These are phyloP conservation scores for Patella vulgata DNA, from an alignment of 1,140 invertebrate genomes.

Conservation along the genomic window DNA sequence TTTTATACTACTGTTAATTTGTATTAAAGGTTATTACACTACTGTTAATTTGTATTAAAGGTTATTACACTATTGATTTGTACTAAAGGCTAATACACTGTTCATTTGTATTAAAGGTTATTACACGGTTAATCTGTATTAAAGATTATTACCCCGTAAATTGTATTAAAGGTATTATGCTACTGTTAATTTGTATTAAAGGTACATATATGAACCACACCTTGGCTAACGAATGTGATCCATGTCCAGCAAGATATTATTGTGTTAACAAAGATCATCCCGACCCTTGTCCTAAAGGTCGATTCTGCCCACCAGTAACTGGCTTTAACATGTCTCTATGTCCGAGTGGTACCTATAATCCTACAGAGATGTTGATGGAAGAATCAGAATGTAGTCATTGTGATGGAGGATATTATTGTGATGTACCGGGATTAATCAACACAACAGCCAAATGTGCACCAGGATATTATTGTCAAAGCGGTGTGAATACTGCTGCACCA, in stretches of 20 bases:
- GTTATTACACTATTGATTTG: no score
- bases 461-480: slow-evolving; percentile 58
- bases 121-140: no score
- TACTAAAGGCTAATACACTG: no score
- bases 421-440: slow-evolving; percentile 39
- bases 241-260: slow-evolving; percentile 58
- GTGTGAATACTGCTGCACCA: slow-evolving; percentile 55
- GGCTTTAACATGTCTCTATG: slow-evolving; percentile 55
- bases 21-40: no score
- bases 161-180: no score
- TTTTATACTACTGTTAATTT: no score
- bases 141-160: no score
- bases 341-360: slow-evolving; percentile 53
- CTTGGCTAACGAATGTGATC: slow-evolving; percentile 50
- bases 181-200: slow-evolving; percentile 11
- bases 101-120: no score
- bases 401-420: slow-evolving; percentile 59
- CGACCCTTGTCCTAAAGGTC: slow-evolving; percentile 55
- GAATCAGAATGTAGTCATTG: slow-evolving; percentile 56
- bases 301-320: slow-evolving; percentile 50
- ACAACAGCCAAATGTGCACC: slow-evolving; percentile 47
- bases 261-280: slow-evolving; percentile 55
- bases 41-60: no score
- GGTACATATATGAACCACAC: slow-evolving; percentile 63
- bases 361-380: slow-evolving; percentile 36